Evolutionary conservation across 2,888 invertebrate genomes (phyloP).

Genomic region (Hydraecia micacea): DNA sequence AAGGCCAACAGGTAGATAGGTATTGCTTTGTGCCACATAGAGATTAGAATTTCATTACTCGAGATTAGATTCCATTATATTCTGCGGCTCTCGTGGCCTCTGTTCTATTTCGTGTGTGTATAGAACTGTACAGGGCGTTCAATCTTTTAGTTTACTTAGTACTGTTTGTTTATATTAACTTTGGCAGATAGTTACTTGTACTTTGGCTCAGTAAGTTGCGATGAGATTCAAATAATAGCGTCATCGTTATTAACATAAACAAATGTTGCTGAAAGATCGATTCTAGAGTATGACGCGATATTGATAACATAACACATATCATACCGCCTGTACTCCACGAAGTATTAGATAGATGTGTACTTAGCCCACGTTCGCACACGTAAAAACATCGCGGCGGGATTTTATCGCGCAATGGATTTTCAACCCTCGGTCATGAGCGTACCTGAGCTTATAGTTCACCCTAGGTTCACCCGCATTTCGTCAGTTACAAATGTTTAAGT

Average conservation of each 20-base stretch:
- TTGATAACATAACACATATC: neutral
- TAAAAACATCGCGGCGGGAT: neutral
- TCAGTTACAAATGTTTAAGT: neutral
- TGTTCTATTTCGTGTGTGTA: conserved; percentile 25
- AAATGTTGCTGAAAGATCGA: neutral
- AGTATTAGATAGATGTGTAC: neutral
- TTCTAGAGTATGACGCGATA: neutral
- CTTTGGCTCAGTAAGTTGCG: neutral
- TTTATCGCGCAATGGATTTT: neutral
- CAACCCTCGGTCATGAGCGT: neutral
- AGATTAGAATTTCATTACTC: conserved; percentile 67
- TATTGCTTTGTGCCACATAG: conserved; percentile 53
- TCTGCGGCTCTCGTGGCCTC: conserved; percentile 48
- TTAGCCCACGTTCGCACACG: neutral
- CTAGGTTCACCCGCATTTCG: neutral
- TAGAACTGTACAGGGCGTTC: conserved; percentile 17
- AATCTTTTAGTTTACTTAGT: conserved; percentile 24
- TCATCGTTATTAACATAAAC: neutral
- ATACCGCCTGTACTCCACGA: too few species aligned
- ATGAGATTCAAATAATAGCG: neutral
- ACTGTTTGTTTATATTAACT: conserved; percentile 23
- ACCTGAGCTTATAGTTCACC: neutral
- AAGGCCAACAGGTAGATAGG: conserved; percentile 31
- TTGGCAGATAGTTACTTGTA: neutral
- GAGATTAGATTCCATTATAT: conserved; percentile 59